Evolutionary conservation across 2,888 invertebrate species (phyloP).

Genomic region (Meghimatium bilineatum): DNA sequence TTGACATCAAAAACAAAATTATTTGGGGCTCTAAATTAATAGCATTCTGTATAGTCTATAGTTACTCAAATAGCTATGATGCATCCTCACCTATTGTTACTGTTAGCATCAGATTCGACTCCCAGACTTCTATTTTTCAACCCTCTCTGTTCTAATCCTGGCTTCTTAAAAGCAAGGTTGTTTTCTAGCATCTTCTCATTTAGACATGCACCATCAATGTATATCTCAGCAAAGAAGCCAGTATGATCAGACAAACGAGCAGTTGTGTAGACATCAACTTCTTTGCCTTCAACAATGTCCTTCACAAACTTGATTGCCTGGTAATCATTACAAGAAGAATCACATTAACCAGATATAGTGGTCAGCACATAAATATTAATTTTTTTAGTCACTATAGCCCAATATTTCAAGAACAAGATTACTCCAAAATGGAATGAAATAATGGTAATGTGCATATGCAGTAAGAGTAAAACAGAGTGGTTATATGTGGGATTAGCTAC

Average conservation of each 20-base stretch:
- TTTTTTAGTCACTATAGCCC: no score
- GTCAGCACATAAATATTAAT: no score
- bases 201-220: constrained; percentile 56
- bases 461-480: no score
- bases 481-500: no score
- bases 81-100: constrained; percentile 25
- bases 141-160: constrained; percentile 52
- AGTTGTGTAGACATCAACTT: constrained; percentile 56
- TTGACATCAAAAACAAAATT: no score
- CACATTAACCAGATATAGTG: no score
- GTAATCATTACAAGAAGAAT: not conserved
- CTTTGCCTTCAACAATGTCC: constrained; percentile 59
- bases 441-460: no score
- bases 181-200: constrained; percentile 62
- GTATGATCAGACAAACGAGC: constrained; percentile 60
- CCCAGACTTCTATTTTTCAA: constrained; percentile 31
- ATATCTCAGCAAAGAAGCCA: constrained; percentile 64
- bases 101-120: constrained; percentile 21
- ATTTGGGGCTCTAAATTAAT: no score
- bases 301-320: constrained; percentile 63
- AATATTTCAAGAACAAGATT: no score
- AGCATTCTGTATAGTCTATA: no score
- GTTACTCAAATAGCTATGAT: not conserved
- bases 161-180: constrained; percentile 61
- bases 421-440: no score